phyloP scores from a whole-genome alignment of 2,888 invertebrate genomes.

The Athetis lepigone region DNA sequence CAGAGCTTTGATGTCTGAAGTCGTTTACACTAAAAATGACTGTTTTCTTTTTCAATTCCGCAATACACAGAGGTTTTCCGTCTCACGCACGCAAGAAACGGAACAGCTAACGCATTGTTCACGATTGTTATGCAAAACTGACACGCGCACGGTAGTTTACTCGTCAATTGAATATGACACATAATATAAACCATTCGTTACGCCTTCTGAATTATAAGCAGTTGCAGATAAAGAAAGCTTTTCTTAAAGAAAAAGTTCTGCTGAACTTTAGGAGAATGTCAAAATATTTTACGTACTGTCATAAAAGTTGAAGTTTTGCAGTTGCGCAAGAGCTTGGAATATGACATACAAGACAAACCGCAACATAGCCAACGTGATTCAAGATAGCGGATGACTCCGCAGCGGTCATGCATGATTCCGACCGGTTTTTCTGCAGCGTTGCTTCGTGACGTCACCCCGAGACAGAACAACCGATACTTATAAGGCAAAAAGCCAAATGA shows the following conservation, averaged over 20 bases:
- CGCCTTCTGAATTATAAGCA: slow-evolving; percentile 68
- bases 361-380: slow-evolving; percentile 76
- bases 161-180: slow-evolving; percentile 75
- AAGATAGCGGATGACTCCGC: slow-evolving; percentile 81
- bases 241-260: slow-evolving; percentile 26
- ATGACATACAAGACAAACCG: slow-evolving; percentile 68
- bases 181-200: slow-evolving; percentile 70
- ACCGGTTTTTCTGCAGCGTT: slow-evolving; percentile 85
- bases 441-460: slow-evolving; percentile 80
- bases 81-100: slow-evolving; percentile 65
- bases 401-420: slow-evolving; percentile 81
- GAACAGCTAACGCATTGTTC: slow-evolving; percentile 72
- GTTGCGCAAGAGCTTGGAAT: slow-evolving; percentile 55
- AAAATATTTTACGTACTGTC: slow-evolving; percentile 43
- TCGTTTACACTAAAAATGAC: background rate
- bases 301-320: slow-evolving; percentile 35
- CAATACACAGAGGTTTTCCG: slow-evolving; percentile 61
- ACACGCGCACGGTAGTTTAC: slow-evolving; percentile 75
- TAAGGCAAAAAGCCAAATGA: slow-evolving; percentile 70
- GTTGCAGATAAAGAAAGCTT: slow-evolving; percentile 61
- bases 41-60: slow-evolving; percentile 53
- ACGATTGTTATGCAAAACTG: slow-evolving; percentile 80
- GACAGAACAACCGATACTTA: slow-evolving; percentile 73
- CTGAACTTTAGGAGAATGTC: slow-evolving; percentile 43
- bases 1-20: too few relatives aligned